phyloP scores from a whole-genome alignment of 2,888 invertebrate species.

The Cryptocephalus primarius region DNA sequence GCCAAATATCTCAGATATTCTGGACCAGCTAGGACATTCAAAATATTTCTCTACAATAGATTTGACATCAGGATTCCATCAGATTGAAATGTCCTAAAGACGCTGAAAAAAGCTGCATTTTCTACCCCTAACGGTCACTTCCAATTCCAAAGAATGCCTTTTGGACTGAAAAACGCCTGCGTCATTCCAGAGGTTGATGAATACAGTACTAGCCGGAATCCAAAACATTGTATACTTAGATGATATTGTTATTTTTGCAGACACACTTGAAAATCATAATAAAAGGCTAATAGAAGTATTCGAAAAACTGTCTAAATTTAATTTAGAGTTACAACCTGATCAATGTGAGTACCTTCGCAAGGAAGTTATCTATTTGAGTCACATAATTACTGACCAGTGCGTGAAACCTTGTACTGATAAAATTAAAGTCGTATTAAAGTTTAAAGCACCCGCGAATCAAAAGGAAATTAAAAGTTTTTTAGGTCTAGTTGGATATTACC shows the following conservation, averaged over 20 bases:
- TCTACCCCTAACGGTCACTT: constrained; percentile 25
- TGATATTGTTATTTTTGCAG: constrained; percentile 24
- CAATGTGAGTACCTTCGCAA: constrained; percentile 13
- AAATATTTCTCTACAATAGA: constrained; percentile 30
- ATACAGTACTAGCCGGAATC: constrained; percentile 19
- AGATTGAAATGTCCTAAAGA: constrained; percentile 24
- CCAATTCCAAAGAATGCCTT: constrained; percentile 23
- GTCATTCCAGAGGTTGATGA: constrained; percentile 24
- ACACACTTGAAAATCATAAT: constrained; percentile 17
- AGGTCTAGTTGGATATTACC: constrained; percentile 15
- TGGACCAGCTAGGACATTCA: constrained; percentile 28
- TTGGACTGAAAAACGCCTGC: constrained; percentile 33
- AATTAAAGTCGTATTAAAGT: constrained; percentile 8
- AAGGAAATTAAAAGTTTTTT: constrained; percentile 16
- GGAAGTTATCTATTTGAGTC: constrained; percentile 14
- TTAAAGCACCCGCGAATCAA: constrained; percentile 6
- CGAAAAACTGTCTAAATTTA: constrained; percentile 10
- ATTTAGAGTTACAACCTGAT: constrained; percentile 14
- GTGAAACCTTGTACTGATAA: constrained; percentile 13
- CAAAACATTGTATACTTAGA: constrained; percentile 26
- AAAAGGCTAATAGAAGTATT: constrained; percentile 16
- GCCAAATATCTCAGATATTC: constrained; percentile 28
- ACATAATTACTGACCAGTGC: constrained; percentile 12
- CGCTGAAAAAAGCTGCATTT: constrained; percentile 29
- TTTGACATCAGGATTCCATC: constrained; percentile 31